Percentiles rank a stretch among this genome's conserved stretches.
Evolutionary conservation across 2,113 vertebrate species (phyloP).

Genomic region (Caranx ignobilis): DNA sequence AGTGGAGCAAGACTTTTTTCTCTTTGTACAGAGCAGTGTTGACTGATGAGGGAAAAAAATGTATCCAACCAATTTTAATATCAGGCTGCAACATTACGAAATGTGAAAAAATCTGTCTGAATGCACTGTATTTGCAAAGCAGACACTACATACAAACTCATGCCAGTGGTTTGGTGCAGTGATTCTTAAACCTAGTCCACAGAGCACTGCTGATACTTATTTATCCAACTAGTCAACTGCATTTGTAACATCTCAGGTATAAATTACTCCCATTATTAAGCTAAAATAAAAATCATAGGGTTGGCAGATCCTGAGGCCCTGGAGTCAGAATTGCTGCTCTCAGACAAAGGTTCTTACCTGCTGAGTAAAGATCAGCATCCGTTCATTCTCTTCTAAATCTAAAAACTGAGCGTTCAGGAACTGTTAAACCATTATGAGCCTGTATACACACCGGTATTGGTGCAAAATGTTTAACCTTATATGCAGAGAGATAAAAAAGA

Average conservation of each 20-base stretch:
- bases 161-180: slow-evolving; percentile 11
- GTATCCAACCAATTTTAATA: too few species aligned
- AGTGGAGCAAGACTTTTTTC: too few species aligned
- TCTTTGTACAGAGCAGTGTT: too few species aligned
- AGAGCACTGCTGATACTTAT: slow-evolving; percentile 7
- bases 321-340: slow-evolving; percentile 9
- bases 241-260: slow-evolving; percentile 15
- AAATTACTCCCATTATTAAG: slow-evolving; percentile 12
- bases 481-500: neutral
- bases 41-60: too few species aligned
- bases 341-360: slow-evolving; percentile 6
- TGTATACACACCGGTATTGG: neutral
- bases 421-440: neutral
- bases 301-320: neutral
- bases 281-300: slow-evolving; percentile 28
- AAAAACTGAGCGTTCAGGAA: neutral
- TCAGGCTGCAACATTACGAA: too few species aligned
- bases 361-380: slow-evolving; percentile 25
- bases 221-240: neutral
- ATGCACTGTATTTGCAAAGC: neutral
- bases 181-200: slow-evolving; percentile 18
- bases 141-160: slow-evolving; percentile 2
- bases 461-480: neutral
- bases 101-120: too few species aligned
- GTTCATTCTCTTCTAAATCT: slow-evolving; percentile 12